Conservation (phyloP, 2,888 invertebrate genomes). For the Parnassius glacialis region DNA sequence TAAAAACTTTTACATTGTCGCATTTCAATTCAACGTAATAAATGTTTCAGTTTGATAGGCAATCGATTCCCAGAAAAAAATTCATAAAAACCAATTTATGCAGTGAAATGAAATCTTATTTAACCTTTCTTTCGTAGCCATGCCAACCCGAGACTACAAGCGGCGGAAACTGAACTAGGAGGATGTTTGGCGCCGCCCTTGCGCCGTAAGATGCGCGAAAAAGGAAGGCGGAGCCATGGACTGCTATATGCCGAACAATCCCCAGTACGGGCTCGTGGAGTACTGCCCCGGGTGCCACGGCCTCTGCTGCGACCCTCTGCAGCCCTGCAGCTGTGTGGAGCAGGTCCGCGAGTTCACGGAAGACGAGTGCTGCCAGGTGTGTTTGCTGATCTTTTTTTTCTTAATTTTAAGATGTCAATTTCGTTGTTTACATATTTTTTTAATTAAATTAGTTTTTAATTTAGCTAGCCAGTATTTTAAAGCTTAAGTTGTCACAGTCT, state of each 20-base stretch:
- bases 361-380: slow-evolving; percentile 66
- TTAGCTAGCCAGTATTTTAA: no score
- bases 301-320: slow-evolving; percentile 71
- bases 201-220: slow-evolving; percentile 58
- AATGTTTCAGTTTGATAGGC: not conserved
- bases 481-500: no score
- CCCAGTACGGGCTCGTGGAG: slow-evolving; percentile 81
- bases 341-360: slow-evolving; percentile 56
- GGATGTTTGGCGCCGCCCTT: slow-evolving; percentile 49
- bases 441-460: not conserved
- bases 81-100: not conserved
- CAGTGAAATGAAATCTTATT: slow-evolving; percentile 3
- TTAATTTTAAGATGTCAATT: not conserved
- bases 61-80: not conserved
- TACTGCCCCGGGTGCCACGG: slow-evolving; percentile 54
- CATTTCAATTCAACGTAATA: not conserved
- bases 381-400: slow-evolving; percentile 5
- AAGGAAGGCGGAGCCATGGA: slow-evolving; percentile 76
- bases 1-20: no score
- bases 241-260: slow-evolving; percentile 85
- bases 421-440: not conserved
- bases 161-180: slow-evolving; percentile 50
- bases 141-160: slow-evolving; percentile 59
- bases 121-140: slow-evolving; percentile 44
- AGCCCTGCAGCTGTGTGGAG: slow-evolving; percentile 67